Evolutionary conservation across 1,140 invertebrate genomes (phyloP).

Genomic region (Psilanteris sp.): DNA sequence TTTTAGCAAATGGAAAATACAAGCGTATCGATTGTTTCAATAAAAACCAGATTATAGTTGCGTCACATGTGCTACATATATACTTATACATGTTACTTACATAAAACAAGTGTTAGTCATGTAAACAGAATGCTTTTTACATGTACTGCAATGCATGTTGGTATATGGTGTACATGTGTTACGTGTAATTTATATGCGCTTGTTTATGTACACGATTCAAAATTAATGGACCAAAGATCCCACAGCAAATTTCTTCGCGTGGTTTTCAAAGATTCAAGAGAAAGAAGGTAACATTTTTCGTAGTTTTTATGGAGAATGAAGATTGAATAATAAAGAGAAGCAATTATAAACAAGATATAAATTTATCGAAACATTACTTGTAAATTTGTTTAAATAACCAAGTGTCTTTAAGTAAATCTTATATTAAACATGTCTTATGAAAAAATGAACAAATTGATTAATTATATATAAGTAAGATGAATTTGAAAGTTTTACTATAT

Average conservation of each 20-base stretch:
- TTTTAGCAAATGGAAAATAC: neutral
- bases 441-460: too few species aligned
- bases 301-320: conserved; percentile 1
- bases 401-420: too few species aligned
- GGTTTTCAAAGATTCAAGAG: conserved; percentile 25
- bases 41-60: conserved; percentile 12
- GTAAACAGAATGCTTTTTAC: conserved; percentile 14
- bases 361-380: too few species aligned
- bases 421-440: too few species aligned
- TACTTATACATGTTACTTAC: conserved; percentile 33
- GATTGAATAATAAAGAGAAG: neutral
- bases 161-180: conserved; percentile 3
- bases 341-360: neutral
- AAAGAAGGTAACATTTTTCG: conserved; percentile 3
- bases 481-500: too few species aligned
- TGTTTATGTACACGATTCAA: conserved; percentile 21
- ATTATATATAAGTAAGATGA: too few species aligned
- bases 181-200: conserved; percentile 22
- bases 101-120: conserved; percentile 26
- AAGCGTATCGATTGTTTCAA: conserved; percentile 4
- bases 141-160: neutral
- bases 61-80: conserved; percentile 29
- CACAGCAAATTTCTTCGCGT: conserved; percentile 24
- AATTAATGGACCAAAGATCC: conserved; percentile 35
- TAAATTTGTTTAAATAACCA: too few species aligned